phyloP scores from a whole-genome alignment of 2,888 invertebrate genomes.

The Petrolisthes cinctipes region DNA sequence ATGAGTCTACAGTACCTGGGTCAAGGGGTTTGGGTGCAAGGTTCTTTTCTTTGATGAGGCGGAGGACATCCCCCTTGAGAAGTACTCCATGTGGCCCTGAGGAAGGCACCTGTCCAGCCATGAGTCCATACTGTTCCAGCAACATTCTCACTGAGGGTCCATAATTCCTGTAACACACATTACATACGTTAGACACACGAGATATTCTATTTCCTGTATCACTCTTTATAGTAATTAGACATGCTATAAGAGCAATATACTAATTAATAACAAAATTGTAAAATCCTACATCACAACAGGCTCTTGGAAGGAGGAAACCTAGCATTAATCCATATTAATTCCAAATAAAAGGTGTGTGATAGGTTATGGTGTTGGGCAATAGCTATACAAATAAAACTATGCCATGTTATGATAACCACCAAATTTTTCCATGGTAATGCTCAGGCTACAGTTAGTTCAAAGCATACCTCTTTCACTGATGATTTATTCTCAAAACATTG shows the following conservation, averaged over 20 bases:
- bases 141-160: conserved; percentile 77
- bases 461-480: no score
- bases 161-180: conserved; percentile 43
- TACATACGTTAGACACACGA: neutral
- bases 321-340: no score
- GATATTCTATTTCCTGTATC: neutral
- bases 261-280: neutral
- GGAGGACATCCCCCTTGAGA: conserved; percentile 75
- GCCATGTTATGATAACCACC: no score
- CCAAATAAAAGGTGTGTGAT: no score
- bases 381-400: no score
- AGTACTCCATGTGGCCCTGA: conserved; percentile 76
- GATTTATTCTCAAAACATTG: no score
- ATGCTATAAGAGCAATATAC: neutral
- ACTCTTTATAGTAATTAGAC: neutral
- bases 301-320: no score
- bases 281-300: neutral
- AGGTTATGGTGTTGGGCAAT: no score
- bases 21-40: conserved; percentile 69
- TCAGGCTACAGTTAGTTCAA: no score
- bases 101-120: conserved; percentile 71
- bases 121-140: conserved; percentile 75
- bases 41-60: conserved; percentile 71
- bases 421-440: no score
- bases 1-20: neutral